Conservation (phyloP, 37 sponge, comb jelly and placozoan species). For the Mnemiopsis leidyi region DNA sequence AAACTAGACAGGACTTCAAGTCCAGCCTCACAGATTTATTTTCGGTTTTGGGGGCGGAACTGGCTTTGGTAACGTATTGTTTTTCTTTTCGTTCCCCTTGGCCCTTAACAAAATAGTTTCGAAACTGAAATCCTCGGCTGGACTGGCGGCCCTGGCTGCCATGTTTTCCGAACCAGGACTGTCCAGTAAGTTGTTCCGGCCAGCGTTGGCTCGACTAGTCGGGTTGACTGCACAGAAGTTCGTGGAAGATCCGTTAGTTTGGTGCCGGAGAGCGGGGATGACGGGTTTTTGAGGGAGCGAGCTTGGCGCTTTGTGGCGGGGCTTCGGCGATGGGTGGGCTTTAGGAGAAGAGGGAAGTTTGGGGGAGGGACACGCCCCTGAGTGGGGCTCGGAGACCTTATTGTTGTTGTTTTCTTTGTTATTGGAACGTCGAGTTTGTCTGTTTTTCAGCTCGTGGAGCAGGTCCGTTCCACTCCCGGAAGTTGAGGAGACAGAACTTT, state of each 20-base stretch:
- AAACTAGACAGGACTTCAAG: not conserved
- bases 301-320: not conserved
- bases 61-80: not conserved
- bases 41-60: not conserved
- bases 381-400: not conserved
- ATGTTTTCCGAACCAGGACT: not conserved
- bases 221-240: slow-evolving; percentile 12
- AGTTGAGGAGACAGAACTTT: not conserved
- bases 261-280: not conserved
- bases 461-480: not conserved
- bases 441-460: not conserved
- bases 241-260: not conserved
- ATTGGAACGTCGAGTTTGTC: not conserved
- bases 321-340: not conserved
- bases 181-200: not conserved
- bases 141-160: not conserved
- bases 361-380: not conserved
- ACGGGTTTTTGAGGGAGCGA: not conserved
- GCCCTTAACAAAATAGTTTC: not conserved
- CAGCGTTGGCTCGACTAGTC: not conserved
- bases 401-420: not conserved
- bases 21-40: not conserved
- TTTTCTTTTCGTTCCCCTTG: not conserved
- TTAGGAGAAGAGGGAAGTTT: not conserved
- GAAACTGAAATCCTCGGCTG: slow-evolving; percentile 9